These are phyloP conservation scores for Rutpela maculata DNA, from an alignment of 2,888 invertebrate species.

Conservation along the genomic window DNA sequence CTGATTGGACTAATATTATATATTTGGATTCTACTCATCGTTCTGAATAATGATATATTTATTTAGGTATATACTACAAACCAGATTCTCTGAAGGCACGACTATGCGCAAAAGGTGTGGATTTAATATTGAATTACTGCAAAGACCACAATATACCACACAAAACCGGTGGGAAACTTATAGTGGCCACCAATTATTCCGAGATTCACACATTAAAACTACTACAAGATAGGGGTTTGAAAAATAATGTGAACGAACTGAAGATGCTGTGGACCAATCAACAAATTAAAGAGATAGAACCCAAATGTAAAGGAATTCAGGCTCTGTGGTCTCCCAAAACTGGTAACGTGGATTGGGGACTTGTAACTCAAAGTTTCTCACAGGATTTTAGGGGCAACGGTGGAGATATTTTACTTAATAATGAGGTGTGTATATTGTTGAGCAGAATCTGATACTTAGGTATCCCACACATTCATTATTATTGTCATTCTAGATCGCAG, in stretches of 20 bases:
- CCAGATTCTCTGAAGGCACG: slow-evolving; percentile 90
- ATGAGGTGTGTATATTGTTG: slow-evolving; percentile 76
- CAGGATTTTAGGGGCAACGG: slow-evolving; percentile 84
- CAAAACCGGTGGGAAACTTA: slow-evolving; percentile 93
- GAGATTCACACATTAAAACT: slow-evolving; percentile 83
- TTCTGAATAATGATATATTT: too few species aligned
- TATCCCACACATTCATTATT: slow-evolving; percentile 41
- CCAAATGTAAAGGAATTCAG: slow-evolving; percentile 77
- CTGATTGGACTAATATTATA: too few species aligned
- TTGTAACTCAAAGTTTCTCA: slow-evolving; percentile 87
- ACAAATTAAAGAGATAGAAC: slow-evolving; percentile 56
- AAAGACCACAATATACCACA: slow-evolving; percentile 89
- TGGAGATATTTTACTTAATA: slow-evolving; percentile 84
- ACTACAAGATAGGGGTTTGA: slow-evolving; percentile 76
- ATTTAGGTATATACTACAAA: slow-evolving; percentile 87
- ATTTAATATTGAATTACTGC: slow-evolving; percentile 87
- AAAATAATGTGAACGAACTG: slow-evolving; percentile 76
- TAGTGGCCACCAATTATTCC: slow-evolving; percentile 85
- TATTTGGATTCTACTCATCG: too few species aligned
- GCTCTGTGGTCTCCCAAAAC: slow-evolving; percentile 86
- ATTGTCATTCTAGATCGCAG: slow-evolving; percentile 71
- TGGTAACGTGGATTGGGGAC: slow-evolving; percentile 92
- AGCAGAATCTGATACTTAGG: neutral
- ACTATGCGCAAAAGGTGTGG: slow-evolving; percentile 90
- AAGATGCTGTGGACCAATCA: slow-evolving; percentile 75